Percentiles rank a stretch among this genome's conserved stretches.
Evolutionary conservation across 2,888 invertebrate genomes (phyloP).

Genomic region (Ischnura elegans): DNA sequence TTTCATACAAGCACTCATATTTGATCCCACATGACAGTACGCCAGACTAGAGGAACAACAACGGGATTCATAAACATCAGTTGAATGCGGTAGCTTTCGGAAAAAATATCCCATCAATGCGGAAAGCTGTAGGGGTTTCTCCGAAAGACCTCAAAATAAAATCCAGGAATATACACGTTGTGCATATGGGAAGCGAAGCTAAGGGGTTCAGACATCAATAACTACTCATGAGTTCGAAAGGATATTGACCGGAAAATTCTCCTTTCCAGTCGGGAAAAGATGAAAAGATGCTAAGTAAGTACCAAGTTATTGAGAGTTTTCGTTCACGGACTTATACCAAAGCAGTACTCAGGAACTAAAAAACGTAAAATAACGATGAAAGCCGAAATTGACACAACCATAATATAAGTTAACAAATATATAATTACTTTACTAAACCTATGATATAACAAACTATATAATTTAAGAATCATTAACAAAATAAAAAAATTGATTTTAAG

Average conservation of each 20-base stretch:
- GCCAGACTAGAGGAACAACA: neutral
- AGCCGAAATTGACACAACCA: too few relatives aligned
- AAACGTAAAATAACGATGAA: too few relatives aligned
- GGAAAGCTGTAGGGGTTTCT: neutral
- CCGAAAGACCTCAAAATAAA: neutral
- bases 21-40: neutral
- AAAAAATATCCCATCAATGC: neutral
- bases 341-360: too few relatives aligned
- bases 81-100: neutral
- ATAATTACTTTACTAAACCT: too few relatives aligned
- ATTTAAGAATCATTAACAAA: too few relatives aligned
- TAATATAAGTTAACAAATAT: too few relatives aligned
- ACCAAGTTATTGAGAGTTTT: too few relatives aligned
- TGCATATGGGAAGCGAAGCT: neutral
- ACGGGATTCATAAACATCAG: neutral
- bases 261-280: too few relatives aligned
- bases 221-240: neutral
- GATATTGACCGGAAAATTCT: neutral
- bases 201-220: neutral
- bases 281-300: too few relatives aligned
- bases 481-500: too few relatives aligned
- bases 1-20: neutral
- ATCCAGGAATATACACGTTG: neutral
- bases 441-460: too few relatives aligned
- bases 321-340: too few relatives aligned